Conservation (phyloP, 2,113 vertebrate species). For the Triplophysa siluroides region DNA sequence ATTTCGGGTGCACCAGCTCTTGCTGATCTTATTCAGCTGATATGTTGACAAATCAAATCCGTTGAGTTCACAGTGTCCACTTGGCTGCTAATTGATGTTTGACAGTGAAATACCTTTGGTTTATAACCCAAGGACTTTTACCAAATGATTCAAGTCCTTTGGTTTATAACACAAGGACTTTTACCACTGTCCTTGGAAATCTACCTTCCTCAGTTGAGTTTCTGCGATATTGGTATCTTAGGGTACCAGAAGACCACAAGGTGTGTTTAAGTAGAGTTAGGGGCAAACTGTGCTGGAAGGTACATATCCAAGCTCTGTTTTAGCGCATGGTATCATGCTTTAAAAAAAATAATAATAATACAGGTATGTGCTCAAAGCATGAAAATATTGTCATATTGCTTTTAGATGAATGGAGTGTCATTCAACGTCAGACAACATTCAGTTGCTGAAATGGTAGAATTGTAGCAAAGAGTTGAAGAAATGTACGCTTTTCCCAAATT, state of each 20-base stretch:
- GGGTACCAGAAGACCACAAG: too few species aligned
- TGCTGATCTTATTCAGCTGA: not conserved
- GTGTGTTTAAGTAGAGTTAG: not conserved
- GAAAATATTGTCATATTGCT: not conserved
- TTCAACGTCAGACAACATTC: not conserved
- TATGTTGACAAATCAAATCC: slow-evolving; percentile 18
- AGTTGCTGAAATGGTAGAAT: not conserved
- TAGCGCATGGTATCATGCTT: not conserved
- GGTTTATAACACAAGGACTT: not conserved
- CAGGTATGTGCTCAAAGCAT: not conserved
- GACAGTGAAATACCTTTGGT: not conserved
- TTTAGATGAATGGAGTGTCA: not conserved
- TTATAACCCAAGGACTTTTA: slow-evolving; percentile 8
- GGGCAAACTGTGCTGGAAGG: not conserved
- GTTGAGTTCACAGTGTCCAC: not conserved
- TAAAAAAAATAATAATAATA: not conserved
- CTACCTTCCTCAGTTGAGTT: not conserved
- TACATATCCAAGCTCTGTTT: not conserved
- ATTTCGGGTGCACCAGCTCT: not conserved
- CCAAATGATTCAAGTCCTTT: slow-evolving; percentile 18
- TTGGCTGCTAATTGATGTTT: slow-evolving; percentile 22
- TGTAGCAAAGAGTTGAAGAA: not conserved
- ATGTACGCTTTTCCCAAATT: not conserved
- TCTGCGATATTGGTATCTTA: too few species aligned
- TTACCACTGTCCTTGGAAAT: not conserved